Conservation (phyloP, 2,888 invertebrate species). For the Campoplex capitator region DNA sequence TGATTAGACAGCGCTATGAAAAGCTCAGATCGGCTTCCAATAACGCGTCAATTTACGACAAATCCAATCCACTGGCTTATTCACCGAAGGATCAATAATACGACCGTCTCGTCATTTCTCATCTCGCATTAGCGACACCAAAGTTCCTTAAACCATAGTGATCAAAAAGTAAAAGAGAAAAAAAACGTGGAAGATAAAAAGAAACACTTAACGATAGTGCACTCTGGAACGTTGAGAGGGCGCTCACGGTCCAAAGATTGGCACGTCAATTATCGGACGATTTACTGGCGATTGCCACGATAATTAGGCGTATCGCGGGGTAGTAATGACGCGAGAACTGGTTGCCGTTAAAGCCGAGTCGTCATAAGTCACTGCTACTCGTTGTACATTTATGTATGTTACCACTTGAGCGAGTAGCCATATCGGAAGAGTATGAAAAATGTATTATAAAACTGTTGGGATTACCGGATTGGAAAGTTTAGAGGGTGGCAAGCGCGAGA, state of each 20-base stretch:
- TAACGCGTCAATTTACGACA: conserved; percentile 10
- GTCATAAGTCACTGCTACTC: conserved; percentile 33
- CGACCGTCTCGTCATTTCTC: conserved; percentile 8
- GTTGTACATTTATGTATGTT: not conserved
- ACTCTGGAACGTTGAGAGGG: not conserved
- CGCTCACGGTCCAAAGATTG: not conserved
- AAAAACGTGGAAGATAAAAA: conserved; percentile 21
- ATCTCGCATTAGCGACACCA: not conserved
- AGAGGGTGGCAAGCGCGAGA: not conserved
- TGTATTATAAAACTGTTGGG: not conserved
- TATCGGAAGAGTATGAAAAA: not conserved
- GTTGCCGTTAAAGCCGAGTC: conserved; percentile 54
- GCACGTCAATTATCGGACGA: conserved; percentile 55
- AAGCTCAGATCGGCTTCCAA: not conserved
- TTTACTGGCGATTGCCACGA: conserved; percentile 46
- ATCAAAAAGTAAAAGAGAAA: not conserved
- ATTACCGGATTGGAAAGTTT: not conserved
- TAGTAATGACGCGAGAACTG: conserved; percentile 48
- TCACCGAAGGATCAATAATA: not conserved
- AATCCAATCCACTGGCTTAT: conserved; percentile 27
- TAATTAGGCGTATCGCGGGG: conserved; percentile 58
- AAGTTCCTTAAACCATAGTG: not conserved
- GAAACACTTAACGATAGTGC: conserved; percentile 19
- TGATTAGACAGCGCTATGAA: not conserved
- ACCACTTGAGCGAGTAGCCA: not conserved